Conservation (phyloP, 2,113 vertebrate species). For the Megalops atlanticus region DNA sequence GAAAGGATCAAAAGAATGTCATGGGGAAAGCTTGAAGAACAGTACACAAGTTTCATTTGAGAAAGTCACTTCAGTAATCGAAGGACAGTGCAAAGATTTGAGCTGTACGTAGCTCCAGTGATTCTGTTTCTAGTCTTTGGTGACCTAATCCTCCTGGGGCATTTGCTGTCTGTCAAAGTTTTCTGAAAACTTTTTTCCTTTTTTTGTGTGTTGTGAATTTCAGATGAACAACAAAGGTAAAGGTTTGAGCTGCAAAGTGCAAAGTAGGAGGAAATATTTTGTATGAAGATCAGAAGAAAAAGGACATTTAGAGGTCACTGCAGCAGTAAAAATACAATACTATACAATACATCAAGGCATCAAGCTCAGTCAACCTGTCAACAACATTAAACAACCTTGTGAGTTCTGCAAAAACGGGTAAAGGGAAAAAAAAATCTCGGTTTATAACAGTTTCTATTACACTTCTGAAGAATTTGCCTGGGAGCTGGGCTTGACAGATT, state of each 20-base stretch:
- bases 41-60: conserved; percentile 57
- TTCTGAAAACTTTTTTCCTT: conserved; percentile 32
- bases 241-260: conserved; percentile 47
- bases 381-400: conserved; percentile 55
- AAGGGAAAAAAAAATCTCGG: conserved; percentile 48
- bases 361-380: conserved; percentile 55
- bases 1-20: conserved; percentile 59
- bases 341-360: conserved; percentile 54
- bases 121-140: conserved; percentile 45
- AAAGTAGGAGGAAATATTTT: conserved; percentile 9
- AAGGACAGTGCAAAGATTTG: conserved; percentile 41
- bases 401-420: conserved; percentile 45
- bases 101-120: conserved; percentile 48
- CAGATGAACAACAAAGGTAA: conserved; percentile 54
- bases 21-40: conserved; percentile 64
- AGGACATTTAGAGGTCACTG: conserved; percentile 50
- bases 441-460: conserved; percentile 69
- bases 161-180: conserved; percentile 66
- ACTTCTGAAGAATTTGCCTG: conserved; percentile 76
- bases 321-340: conserved; percentile 54
- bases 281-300: conserved; percentile 14
- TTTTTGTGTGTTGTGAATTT: conserved; percentile 48
- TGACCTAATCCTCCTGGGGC: conserved; percentile 66
- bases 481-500: conserved; percentile 80
- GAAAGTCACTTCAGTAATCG: conserved; percentile 43